Evolutionary conservation across 2,797 vertebrate species (phyloP).

Genomic region (Cryptoblepharus egeriae): DNA sequence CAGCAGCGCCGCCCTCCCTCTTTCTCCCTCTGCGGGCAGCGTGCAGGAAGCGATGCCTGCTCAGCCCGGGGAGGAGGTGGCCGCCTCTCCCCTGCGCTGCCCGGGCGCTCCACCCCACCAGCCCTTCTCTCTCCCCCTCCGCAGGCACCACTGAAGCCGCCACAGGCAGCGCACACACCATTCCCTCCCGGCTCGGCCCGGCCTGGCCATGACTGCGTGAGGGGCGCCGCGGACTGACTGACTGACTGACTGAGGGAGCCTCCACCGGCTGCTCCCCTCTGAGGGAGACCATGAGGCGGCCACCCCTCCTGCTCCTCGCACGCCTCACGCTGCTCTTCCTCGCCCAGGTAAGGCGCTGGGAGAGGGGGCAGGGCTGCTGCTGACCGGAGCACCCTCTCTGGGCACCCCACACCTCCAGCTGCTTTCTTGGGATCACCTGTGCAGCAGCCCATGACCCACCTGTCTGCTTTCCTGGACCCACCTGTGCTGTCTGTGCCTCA

Average conservation of each 20-base stretch:
- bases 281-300: conserved; percentile 8
- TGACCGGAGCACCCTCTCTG: no score
- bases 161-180: not conserved
- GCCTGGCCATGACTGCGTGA: no score
- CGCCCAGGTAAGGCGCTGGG: conserved; percentile 18
- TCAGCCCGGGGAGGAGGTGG: conserved; percentile 54
- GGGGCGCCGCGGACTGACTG: no score
- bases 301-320: not conserved
- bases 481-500: no score
- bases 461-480: no score
- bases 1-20: no score
- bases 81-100: not conserved
- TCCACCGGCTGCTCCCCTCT: not conserved
- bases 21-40: no score
- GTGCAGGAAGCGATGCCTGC: conserved; percentile 69
- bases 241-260: not conserved
- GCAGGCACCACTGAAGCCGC: not conserved
- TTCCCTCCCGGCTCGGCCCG: no score
- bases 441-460: no score
- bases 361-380: not conserved
- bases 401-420: not conserved
- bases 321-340: not conserved
- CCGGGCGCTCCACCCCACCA: not conserved
- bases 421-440: no score
- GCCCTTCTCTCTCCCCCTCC: not conserved